phyloP scores from a whole-genome alignment of 2,888 invertebrate genomes.

The Alsophila aescularia region DNA sequence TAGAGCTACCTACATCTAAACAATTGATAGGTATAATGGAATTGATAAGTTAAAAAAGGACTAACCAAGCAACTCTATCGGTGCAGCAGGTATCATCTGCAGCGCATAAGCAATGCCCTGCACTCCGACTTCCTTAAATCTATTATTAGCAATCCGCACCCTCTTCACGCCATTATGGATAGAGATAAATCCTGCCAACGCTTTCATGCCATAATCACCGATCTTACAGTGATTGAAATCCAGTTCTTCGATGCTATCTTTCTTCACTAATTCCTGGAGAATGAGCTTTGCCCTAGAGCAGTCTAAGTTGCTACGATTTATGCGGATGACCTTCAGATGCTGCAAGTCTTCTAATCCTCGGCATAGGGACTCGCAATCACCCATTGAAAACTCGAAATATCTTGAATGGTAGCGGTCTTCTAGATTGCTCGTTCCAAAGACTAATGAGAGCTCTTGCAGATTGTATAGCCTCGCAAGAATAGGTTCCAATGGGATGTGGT shows the following conservation, averaged over 20 bases:
- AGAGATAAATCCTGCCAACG: conserved; percentile 84
- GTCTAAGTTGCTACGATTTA: conserved; percentile 86
- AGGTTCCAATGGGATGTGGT: conserved; percentile 85
- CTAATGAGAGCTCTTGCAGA: conserved; percentile 78
- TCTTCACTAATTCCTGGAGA: conserved; percentile 79
- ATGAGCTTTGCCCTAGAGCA: conserved; percentile 84
- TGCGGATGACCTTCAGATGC: conserved; percentile 78
- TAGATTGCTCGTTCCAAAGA: conserved; percentile 74
- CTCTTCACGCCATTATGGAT: conserved; percentile 74
- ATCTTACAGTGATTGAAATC: conserved; percentile 88
- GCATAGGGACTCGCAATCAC: conserved; percentile 85
- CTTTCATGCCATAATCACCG: conserved; percentile 86
- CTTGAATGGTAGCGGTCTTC: conserved; percentile 81
- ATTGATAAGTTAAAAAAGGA: no score
- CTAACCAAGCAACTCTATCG: conserved; percentile 73
- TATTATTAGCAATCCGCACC: conserved; percentile 83
- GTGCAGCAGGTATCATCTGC: conserved; percentile 77
- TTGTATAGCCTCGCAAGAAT: conserved; percentile 80
- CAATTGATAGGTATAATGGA: no score
- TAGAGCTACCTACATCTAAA: not conserved
- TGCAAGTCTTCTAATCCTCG: conserved; percentile 74
- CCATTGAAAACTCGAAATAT: conserved; percentile 85
- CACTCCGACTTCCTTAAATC: conserved; percentile 81
- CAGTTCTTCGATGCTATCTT: conserved; percentile 81
- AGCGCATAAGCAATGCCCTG: conserved; percentile 82